These are phyloP conservation scores for Apomyelois bistriatella DNA, from an alignment of 2,888 invertebrate genomes.

Conservation along the genomic window DNA sequence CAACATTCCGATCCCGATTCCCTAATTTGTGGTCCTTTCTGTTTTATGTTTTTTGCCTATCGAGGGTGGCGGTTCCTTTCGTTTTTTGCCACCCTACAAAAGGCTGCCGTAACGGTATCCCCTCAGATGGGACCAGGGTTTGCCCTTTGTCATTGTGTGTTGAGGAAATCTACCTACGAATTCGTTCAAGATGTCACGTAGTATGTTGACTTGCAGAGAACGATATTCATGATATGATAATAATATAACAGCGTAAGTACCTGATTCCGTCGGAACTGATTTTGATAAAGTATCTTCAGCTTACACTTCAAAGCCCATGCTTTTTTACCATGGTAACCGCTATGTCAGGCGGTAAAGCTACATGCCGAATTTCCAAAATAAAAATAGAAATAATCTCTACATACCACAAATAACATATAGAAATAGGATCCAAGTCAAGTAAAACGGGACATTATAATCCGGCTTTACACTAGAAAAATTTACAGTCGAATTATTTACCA, in stretches of 20 bases:
- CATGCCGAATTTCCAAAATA: too few species aligned
- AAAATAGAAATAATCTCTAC: too few species aligned
- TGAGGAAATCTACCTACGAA: slow-evolving; percentile 12
- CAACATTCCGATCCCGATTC: slow-evolving; percentile 68
- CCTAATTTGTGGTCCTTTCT: slow-evolving; percentile 74
- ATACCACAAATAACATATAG: too few species aligned
- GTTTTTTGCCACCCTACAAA: slow-evolving; percentile 66
- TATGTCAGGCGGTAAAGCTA: too few species aligned
- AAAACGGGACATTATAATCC: too few species aligned
- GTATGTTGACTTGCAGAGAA: not conserved
- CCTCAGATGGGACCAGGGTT: slow-evolving; percentile 35
- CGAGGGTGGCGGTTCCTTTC: slow-evolving; percentile 59
- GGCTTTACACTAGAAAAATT: too few species aligned
- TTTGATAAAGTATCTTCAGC: too few species aligned
- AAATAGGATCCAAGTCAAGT: too few species aligned
- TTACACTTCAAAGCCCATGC: too few species aligned
- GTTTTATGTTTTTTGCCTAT: slow-evolving; percentile 68
- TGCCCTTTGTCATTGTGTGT: slow-evolving; percentile 26
- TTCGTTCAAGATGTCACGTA: slow-evolving; percentile 1
- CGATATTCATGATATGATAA: not conserved
- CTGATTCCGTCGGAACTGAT: too few species aligned
- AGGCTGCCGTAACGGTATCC: slow-evolving; percentile 69
- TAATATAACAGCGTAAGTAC: not conserved
- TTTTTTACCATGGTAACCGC: too few species aligned
- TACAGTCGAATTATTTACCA: too few species aligned